Evolutionary conservation across 2,113 vertebrate species (phyloP).

Genomic region (Passer montanus): DNA sequence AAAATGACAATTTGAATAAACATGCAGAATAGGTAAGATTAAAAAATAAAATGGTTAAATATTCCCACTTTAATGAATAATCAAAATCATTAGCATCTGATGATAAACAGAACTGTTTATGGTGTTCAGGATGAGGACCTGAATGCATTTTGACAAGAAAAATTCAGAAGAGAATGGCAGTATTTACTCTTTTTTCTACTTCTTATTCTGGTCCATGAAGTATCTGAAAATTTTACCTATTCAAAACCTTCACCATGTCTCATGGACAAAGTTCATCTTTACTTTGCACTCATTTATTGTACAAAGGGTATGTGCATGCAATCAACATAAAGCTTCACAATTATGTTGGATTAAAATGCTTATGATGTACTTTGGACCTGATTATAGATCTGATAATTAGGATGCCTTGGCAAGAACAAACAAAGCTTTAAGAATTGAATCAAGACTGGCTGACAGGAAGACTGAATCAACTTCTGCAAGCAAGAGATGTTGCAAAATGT

Average conservation of each 20-base stretch:
- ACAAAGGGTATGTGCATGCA: neutral
- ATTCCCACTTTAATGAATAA: neutral
- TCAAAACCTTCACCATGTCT: rapidly evolving
- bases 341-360: neutral
- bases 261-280: neutral
- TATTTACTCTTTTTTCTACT: neutral
- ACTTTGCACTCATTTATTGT: neutral
- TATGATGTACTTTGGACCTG: neutral
- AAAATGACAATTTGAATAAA: neutral
- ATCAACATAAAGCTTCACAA: neutral
- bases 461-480: neutral
- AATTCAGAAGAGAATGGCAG: neutral
- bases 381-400: neutral
- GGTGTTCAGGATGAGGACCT: neutral
- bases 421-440: neutral
- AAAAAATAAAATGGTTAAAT: neutral
- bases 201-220: neutral
- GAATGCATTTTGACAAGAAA: neutral
- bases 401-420: neutral
- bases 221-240: neutral
- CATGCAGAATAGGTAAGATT: neutral
- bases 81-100: neutral
- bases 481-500: neutral
- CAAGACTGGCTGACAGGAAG: neutral
- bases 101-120: neutral